Evolutionary conservation across 2,888 invertebrate species (phyloP).

Genomic region (Ophioninae sp.): DNA sequence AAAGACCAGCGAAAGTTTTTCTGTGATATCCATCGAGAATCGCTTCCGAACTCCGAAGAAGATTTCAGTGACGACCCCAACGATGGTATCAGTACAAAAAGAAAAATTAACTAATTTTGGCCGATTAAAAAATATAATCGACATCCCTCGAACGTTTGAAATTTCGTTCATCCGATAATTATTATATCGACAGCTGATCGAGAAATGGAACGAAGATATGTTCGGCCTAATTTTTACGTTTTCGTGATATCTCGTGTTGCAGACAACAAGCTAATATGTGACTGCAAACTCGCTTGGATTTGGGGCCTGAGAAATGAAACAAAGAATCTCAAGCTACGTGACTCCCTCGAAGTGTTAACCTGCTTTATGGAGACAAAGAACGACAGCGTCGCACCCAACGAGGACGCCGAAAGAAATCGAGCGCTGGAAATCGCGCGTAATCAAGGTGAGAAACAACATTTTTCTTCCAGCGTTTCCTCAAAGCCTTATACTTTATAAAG

Average conservation of each 20-base stretch:
- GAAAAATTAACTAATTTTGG: neutral
- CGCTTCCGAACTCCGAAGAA: neutral
- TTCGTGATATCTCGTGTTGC: constrained; percentile 71
- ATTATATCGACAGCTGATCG: neutral
- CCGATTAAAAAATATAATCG: neutral
- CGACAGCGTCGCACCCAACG: constrained; percentile 68
- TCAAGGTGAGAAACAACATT: constrained; percentile 69
- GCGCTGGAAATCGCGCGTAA: constrained; percentile 74
- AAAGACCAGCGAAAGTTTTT: neutral
- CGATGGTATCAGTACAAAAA: neutral
- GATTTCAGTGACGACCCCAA: too few species aligned
- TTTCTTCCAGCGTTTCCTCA: constrained; percentile 12
- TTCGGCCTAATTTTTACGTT: neutral
- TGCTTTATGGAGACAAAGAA: constrained; percentile 85
- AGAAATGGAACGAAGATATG: neutral
- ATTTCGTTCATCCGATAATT: neutral
- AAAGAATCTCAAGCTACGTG: constrained; percentile 86
- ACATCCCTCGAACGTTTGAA: neutral
- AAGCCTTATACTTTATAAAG: constrained; percentile 8
- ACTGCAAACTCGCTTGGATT: constrained; percentile 92
- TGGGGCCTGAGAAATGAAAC: constrained; percentile 89
- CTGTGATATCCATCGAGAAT: neutral
- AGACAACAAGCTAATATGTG: constrained; percentile 93
- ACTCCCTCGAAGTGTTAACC: constrained; percentile 87
- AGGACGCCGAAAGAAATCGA: constrained; percentile 73